Conservation (phyloP, 1,140 invertebrate species). For the Ceratoteleas bidentatus region DNA sequence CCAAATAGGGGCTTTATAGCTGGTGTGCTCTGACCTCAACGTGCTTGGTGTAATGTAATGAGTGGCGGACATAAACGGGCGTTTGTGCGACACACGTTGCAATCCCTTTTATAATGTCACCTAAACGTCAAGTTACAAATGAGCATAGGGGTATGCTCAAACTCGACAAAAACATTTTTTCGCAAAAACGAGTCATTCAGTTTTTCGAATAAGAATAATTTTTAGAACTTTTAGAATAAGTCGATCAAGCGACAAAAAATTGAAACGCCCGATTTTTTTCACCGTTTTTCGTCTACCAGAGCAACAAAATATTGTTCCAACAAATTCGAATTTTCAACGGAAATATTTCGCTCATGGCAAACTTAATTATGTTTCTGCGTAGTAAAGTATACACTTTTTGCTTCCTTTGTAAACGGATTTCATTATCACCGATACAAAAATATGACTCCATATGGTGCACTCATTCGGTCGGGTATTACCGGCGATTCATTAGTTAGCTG, state of each 20-base stretch:
- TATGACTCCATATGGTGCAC: constrained; percentile 31
- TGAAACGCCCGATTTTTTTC: no score
- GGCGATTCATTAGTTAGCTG: constrained; percentile 41
- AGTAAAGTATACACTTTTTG: constrained; percentile 13
- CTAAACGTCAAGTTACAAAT: no score
- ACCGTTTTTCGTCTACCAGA: no score
- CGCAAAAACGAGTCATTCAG: no score
- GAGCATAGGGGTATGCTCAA: no score
- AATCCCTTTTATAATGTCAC: constrained; percentile 36
- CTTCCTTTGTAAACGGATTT: constrained; percentile 34
- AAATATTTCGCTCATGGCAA: constrained; percentile 19
- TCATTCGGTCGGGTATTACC: constrained; percentile 45
- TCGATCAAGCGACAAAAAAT: no score
- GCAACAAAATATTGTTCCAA: no score
- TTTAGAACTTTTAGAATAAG: no score
- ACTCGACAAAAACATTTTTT: no score
- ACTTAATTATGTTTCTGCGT: constrained; percentile 11
- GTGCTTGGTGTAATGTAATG: constrained; percentile 55
- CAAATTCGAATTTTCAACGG: neutral
- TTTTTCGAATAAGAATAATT: no score
- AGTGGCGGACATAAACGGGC: constrained; percentile 31
- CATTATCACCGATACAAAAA: constrained; percentile 44
- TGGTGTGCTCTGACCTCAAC: constrained; percentile 61
- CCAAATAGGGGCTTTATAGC: constrained; percentile 55
- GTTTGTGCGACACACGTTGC: constrained; percentile 2